A percentile compares a stretch with the other conserved stretches of the same genome.
phyloP scores from a whole-genome alignment of 2,113 vertebrate species.

The Urocynchramus pylzowi region DNA sequence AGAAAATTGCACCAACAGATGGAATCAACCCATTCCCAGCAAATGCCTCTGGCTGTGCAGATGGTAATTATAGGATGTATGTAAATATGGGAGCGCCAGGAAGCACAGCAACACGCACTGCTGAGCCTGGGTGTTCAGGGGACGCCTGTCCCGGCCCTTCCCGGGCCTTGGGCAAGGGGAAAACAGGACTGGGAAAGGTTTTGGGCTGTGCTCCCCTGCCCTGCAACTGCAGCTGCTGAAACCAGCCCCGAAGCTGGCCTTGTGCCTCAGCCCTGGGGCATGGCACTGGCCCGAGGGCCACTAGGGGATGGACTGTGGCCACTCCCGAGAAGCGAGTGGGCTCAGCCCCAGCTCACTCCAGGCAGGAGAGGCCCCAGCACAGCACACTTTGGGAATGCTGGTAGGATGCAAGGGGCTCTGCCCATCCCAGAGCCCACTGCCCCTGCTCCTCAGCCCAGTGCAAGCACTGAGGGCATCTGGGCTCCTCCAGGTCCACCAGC shows the following conservation, averaged over 20 bases:
- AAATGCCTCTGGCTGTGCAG: conserved; percentile 84
- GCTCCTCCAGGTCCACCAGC: background rate
- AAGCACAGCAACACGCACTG: conserved; percentile 62
- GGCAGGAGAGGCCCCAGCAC: background rate
- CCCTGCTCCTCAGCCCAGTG: fast-evolving
- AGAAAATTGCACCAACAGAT: conserved; percentile 85
- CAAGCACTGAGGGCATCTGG: background rate
- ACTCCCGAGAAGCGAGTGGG: fast-evolving
- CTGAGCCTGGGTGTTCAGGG: conserved; percentile 19
- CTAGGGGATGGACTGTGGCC: fast-evolving
- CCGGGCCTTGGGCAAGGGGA: background rate
- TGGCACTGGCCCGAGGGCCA: background rate
- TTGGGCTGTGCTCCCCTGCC: background rate
- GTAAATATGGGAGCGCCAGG: conserved; percentile 75
- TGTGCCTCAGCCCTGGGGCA: fast-evolving
- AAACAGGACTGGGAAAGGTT: background rate
- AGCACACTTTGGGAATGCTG: fast-evolving
- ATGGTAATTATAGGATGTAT: conserved; percentile 83
- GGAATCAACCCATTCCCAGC: conserved; percentile 81
- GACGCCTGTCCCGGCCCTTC: conserved; percentile 2
- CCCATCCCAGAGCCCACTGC: background rate
- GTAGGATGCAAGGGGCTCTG: background rate
- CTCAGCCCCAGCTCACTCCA: fast-evolving
- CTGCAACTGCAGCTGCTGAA: background rate
- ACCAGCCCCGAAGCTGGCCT: fast-evolving